phyloP scores from a whole-genome alignment of 2,888 invertebrate genomes.

The Hofmannophila pseudospretella region DNA sequence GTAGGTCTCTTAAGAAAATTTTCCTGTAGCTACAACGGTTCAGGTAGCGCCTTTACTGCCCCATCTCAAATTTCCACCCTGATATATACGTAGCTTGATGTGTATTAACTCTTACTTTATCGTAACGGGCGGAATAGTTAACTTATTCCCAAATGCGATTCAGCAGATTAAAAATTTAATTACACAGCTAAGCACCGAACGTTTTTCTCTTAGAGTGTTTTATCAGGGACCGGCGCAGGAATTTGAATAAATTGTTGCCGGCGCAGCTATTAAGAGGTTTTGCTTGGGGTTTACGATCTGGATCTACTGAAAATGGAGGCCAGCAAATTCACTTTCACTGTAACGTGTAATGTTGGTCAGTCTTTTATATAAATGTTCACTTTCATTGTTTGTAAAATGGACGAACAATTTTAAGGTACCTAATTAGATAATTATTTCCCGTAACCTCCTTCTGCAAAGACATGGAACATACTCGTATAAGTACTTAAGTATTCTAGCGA shows the following conservation, averaged over 20 bases:
- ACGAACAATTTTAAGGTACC: too few relatives aligned
- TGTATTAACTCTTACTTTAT: too few relatives aligned
- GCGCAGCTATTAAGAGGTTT: slow-evolving; percentile 49
- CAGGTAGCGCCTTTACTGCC: too few relatives aligned
- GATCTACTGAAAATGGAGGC: slow-evolving; percentile 48
- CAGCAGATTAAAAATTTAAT: slow-evolving; percentile 23
- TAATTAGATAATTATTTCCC: too few relatives aligned
- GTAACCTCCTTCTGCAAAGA: too few relatives aligned
- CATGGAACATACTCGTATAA: too few relatives aligned
- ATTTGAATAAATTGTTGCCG: slow-evolving; percentile 53
- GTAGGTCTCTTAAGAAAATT: too few relatives aligned
- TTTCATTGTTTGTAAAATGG: slow-evolving; percentile 18
- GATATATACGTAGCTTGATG: too few relatives aligned
- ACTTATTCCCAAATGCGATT: not conserved
- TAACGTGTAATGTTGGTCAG: slow-evolving; percentile 42
- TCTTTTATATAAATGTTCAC: slow-evolving; percentile 22
- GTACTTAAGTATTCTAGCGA: too few relatives aligned
- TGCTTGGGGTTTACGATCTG: slow-evolving; percentile 49
- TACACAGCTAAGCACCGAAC: slow-evolving; percentile 28
- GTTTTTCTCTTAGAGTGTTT: slow-evolving; percentile 31
- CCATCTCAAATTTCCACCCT: too few relatives aligned
- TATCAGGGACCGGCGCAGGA: slow-evolving; percentile 31
- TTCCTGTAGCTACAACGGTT: too few relatives aligned
- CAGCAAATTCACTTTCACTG: slow-evolving; percentile 48
- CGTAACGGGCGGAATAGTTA: too few relatives aligned